A percentile compares a stretch with the other conserved stretches of the same genome.
Conservation (phyloP, 2,113 vertebrate genomes). For the Pygoscelis adeliae region DNA sequence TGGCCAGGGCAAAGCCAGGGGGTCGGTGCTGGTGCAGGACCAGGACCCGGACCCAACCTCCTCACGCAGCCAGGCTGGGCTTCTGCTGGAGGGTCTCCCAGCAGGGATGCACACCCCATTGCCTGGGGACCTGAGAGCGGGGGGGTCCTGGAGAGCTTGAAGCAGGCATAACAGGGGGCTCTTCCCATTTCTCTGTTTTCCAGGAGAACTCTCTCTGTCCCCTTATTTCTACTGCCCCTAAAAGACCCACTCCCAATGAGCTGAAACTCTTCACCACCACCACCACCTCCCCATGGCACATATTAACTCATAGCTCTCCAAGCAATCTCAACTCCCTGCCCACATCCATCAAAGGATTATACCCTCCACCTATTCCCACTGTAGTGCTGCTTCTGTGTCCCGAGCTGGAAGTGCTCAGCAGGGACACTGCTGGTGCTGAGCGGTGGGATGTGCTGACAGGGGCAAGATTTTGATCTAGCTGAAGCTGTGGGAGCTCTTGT, state of each 20-base stretch:
- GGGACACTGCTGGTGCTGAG: background rate
- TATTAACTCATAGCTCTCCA: background rate
- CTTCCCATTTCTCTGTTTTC: background rate
- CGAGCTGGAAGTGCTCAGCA: background rate
- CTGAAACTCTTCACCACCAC: background rate
- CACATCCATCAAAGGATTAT: background rate
- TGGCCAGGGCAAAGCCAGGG: background rate
- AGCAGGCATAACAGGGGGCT: background rate
- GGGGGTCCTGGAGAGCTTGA: background rate
- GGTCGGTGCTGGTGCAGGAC: background rate
- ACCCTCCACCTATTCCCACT: background rate
- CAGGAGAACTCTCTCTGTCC: background rate
- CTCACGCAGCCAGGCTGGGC: background rate
- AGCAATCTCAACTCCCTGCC: background rate
- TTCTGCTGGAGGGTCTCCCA: background rate
- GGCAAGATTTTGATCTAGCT: background rate
- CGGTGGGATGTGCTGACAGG: background rate
- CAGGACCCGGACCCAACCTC: background rate
- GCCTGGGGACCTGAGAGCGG: background rate
- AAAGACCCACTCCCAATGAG: background rate
- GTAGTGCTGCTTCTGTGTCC: background rate
- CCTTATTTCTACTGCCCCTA: background rate
- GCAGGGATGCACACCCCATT: too few species aligned
- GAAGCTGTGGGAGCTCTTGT: background rate
- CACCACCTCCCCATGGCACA: background rate